Conservation (phyloP, 2,797 vertebrate genomes). For the Eulemur albifrons region DNA sequence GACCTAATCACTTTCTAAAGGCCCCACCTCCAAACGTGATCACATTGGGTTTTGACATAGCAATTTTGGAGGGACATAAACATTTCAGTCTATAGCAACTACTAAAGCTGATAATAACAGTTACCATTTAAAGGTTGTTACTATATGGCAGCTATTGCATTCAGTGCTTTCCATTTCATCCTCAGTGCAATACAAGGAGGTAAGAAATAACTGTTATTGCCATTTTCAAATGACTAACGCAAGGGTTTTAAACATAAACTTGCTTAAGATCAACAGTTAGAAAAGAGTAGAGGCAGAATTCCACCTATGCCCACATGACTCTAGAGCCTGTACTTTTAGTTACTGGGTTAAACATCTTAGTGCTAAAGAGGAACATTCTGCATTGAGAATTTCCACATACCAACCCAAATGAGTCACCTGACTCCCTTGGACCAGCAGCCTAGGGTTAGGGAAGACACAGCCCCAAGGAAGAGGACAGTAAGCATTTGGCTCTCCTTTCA, state of each 20-base stretch:
- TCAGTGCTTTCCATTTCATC: slow-evolving; percentile 9
- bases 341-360: background rate
- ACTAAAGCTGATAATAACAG: background rate
- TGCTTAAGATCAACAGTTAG: background rate
- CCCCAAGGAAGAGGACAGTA: background rate
- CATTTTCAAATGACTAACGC: background rate
- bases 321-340: background rate
- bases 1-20: background rate
- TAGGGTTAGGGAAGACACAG: background rate
- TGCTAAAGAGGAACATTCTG: background rate
- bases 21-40: background rate
- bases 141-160: background rate
- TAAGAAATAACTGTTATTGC: background rate
- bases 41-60: background rate
- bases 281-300: background rate
- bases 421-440: background rate
- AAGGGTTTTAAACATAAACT: slow-evolving; percentile 11
- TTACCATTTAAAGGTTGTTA: background rate
- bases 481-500: background rate
- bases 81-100: background rate
- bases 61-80: background rate
- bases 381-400: background rate
- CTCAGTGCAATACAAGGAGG: background rate
- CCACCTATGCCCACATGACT: background rate
- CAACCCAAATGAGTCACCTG: background rate